phyloP scores from a whole-genome alignment of 37 sponge, comb jelly and placozoan species.

The Amphimedon queenslandica region DNA sequence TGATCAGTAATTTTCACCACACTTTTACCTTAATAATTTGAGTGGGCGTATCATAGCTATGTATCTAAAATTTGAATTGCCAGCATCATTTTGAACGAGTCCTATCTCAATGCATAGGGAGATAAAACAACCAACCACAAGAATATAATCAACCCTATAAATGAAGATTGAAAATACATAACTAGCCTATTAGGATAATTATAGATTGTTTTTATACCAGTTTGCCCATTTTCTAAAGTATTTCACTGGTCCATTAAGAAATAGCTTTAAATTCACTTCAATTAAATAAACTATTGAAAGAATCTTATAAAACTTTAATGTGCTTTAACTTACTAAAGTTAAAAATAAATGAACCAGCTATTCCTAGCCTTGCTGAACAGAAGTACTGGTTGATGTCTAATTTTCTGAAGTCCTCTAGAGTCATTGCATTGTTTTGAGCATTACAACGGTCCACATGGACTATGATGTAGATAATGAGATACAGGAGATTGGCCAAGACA shows the following conservation, averaged over 20 bases:
- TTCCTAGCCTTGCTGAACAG: not conserved
- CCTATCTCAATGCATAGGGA: conserved; percentile 15
- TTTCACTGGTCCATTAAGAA: not conserved
- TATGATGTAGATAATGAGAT: conserved; percentile 23
- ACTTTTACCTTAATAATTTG: conserved; percentile 27
- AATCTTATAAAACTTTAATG: too few relatives aligned
- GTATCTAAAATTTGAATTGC: not conserved
- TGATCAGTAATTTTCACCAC: too few relatives aligned
- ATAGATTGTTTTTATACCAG: not conserved
- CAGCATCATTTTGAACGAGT: not conserved
- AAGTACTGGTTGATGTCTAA: too few relatives aligned
- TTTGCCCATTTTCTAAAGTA: conserved; percentile 5
- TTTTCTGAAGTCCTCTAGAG: too few relatives aligned
- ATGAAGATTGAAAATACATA: not conserved
- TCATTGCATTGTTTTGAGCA: too few relatives aligned
- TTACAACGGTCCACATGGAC: not conserved
- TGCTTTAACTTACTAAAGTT: not conserved
- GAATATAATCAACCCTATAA: conserved; percentile 35
- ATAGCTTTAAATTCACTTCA: not conserved
- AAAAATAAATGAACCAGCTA: conserved; percentile 4
- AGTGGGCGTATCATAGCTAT: conserved; percentile 24
- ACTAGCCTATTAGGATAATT: not conserved
- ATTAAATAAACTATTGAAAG: not conserved
- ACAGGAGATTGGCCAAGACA: conserved; percentile 31
- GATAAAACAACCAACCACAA: conserved; percentile 24